phyloP scores from a whole-genome alignment of 2,797 vertebrate species.

The Linurgus olivaceus region DNA sequence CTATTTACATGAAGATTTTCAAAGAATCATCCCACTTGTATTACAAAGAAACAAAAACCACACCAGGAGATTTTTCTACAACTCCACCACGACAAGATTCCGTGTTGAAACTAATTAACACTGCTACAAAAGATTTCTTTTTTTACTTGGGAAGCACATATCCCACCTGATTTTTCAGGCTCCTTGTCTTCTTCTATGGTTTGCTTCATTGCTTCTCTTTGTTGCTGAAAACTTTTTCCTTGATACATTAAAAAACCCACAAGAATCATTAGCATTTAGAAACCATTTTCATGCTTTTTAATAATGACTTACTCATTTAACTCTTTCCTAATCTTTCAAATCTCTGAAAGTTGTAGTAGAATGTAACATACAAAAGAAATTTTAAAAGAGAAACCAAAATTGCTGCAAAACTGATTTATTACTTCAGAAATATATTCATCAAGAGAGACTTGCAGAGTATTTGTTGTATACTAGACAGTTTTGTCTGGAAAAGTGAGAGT shows the following conservation, averaged over 20 bases:
- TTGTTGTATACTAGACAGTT: neutral
- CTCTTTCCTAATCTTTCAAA: neutral
- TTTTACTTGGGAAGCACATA: neutral
- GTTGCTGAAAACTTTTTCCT: constrained; percentile 98
- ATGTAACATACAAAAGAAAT: neutral
- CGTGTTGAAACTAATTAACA: neutral
- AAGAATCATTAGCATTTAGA: neutral
- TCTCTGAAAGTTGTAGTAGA: neutral
- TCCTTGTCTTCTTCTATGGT: constrained; percentile 90
- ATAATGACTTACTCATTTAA: neutral
- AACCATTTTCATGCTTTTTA: neutral
- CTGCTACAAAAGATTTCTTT: neutral
- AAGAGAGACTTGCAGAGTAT: neutral
- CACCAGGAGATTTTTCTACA: neutral
- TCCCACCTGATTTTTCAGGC: constrained; percentile 84
- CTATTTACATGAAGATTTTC: neutral
- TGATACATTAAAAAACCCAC: neutral
- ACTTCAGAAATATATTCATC: neutral
- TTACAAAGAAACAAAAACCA: neutral
- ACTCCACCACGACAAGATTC: neutral
- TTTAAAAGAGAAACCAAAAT: neutral
- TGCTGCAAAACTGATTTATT: neutral
- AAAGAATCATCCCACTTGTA: neutral
- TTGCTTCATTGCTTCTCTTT: constrained; percentile 97
- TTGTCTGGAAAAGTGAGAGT: neutral